A percentile compares a stretch with the other conserved stretches of the same genome.
Conservation (phyloP, 2,888 invertebrate genomes). For the Pachymerium ferrugineum region DNA sequence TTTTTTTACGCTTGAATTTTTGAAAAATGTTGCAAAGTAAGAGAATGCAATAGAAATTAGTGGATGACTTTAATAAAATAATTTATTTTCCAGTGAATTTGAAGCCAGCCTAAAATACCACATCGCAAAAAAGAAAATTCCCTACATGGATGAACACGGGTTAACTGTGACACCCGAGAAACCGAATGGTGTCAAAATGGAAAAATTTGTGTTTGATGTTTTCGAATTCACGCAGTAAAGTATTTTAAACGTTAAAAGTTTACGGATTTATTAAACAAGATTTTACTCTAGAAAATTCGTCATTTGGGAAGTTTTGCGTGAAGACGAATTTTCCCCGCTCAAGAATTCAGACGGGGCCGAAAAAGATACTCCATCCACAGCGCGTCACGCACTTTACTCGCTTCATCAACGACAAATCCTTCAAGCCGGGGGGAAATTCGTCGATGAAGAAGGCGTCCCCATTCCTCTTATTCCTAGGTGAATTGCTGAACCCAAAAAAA, state of each 20-base stretch:
- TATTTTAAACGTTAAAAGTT: neutral
- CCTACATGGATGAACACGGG: conserved; percentile 68
- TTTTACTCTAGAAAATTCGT: conserved; percentile 61
- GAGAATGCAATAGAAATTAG: conserved; percentile 35
- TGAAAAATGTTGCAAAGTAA: conserved; percentile 63
- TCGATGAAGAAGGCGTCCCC: conserved; percentile 47
- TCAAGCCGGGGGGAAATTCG: conserved; percentile 70
- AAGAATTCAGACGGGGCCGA: conserved; percentile 85
- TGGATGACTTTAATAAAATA: neutral
- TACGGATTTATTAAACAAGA: neutral
- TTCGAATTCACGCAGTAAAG: conserved; percentile 77
- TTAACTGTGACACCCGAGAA: conserved; percentile 65
- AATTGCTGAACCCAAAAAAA: neutral
- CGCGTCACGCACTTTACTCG: conserved; percentile 66
- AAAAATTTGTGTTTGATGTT: conserved; percentile 98
- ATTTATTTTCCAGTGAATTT: conserved; percentile 50
- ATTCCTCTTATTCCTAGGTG: conserved; percentile 50
- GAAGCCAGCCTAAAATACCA: conserved; percentile 79
- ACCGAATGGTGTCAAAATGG: conserved; percentile 96
- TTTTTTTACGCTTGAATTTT: conserved; percentile 83
- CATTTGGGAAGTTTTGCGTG: conserved; percentile 84
- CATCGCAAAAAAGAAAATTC: conserved; percentile 95
- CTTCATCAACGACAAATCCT: conserved; percentile 74
- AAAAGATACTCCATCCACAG: conserved; percentile 86
- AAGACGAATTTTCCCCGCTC: conserved; percentile 92